A percentile compares a stretch with the other conserved stretches of the same genome.
phyloP scores from a whole-genome alignment of 2,888 invertebrate genomes.

The Ferrisia virgata region DNA sequence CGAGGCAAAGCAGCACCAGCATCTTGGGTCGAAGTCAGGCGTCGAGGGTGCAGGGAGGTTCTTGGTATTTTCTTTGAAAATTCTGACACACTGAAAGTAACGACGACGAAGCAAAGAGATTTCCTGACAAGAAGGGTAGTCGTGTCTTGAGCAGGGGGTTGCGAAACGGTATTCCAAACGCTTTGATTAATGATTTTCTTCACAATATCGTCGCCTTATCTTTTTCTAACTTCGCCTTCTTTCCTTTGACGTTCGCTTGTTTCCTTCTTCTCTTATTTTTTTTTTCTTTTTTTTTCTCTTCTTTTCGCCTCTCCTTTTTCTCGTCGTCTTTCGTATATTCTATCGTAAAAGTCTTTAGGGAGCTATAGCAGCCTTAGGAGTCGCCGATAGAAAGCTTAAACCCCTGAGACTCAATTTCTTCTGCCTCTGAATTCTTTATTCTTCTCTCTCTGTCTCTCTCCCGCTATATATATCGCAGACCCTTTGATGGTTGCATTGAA shows the following conservation, averaged over 20 bases:
- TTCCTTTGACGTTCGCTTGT: conserved; percentile 51
- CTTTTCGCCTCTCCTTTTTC: conserved; percentile 8
- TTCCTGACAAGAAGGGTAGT: conserved; percentile 44
- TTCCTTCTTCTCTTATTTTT: conserved; percentile 42
- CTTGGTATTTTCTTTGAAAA: conserved; percentile 45
- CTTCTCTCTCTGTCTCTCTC: too few species aligned
- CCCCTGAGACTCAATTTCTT: conserved; percentile 31
- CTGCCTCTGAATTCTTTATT: conserved; percentile 30
- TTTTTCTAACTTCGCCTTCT: conserved; percentile 41
- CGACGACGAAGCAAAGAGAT: conserved; percentile 45
- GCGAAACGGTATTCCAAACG: conserved; percentile 37
- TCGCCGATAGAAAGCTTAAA: conserved; percentile 38
- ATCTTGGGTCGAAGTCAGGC: conserved; percentile 5
- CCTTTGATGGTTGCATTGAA: conserved; percentile 24
- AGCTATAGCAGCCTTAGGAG: conserved; percentile 40
- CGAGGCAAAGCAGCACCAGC: too few species aligned
- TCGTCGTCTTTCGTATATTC: conserved; percentile 15
- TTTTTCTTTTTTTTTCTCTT: neutral
- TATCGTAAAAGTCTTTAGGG: conserved; percentile 26
- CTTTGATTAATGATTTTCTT: conserved; percentile 43
- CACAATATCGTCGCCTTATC: conserved; percentile 45
- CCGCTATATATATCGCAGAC: neutral
- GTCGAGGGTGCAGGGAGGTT: neutral
- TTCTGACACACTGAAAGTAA: conserved; percentile 44
- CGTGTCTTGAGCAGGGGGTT: conserved; percentile 40